phyloP scores from a whole-genome alignment of 1,140 invertebrate species.

The Amyelois transitella region DNA sequence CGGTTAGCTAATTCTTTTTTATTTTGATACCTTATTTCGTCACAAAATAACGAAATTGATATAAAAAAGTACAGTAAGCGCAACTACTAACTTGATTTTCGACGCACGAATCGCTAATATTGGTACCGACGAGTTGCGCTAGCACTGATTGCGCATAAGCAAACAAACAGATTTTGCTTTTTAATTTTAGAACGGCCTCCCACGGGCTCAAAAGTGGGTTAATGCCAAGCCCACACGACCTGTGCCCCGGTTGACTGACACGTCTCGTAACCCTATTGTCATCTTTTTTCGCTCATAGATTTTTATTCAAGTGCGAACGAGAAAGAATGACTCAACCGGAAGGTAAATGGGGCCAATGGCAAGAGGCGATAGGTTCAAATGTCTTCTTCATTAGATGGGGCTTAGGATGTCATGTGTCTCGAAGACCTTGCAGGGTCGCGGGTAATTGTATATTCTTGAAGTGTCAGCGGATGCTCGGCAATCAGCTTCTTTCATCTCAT shows the following conservation, averaged over 20 bases:
- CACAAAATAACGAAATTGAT: neutral
- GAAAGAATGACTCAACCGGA: slow-evolving; percentile 19
- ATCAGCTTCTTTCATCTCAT: neutral
- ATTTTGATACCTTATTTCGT: neutral
- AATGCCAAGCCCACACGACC: slow-evolving; percentile 61
- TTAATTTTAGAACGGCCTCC: slow-evolving; percentile 50
- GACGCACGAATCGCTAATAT: neutral
- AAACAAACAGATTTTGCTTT: slow-evolving; percentile 33
- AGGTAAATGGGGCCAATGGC: slow-evolving; percentile 26
- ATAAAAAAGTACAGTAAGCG: slow-evolving; percentile 1
- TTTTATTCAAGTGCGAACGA: slow-evolving; percentile 9
- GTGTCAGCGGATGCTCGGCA: neutral
- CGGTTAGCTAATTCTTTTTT: neutral
- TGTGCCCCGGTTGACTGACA: slow-evolving; percentile 45
- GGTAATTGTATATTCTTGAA: neutral
- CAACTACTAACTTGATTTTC: slow-evolving; percentile 1
- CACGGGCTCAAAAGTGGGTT: slow-evolving; percentile 57
- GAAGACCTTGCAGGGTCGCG: neutral
- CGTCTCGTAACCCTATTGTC: slow-evolving; percentile 22
- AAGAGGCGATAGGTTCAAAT: slow-evolving; percentile 16
- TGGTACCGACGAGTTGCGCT: slow-evolving; percentile 30
- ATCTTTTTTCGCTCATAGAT: slow-evolving; percentile 11
- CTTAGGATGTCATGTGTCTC: neutral
- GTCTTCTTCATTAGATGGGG: slow-evolving; percentile 14
- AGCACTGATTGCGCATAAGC: slow-evolving; percentile 29